Base-by-base conservation (phyloP, 2,797 vertebrate genomes). In the Rhyacichthys aspro region DNA sequence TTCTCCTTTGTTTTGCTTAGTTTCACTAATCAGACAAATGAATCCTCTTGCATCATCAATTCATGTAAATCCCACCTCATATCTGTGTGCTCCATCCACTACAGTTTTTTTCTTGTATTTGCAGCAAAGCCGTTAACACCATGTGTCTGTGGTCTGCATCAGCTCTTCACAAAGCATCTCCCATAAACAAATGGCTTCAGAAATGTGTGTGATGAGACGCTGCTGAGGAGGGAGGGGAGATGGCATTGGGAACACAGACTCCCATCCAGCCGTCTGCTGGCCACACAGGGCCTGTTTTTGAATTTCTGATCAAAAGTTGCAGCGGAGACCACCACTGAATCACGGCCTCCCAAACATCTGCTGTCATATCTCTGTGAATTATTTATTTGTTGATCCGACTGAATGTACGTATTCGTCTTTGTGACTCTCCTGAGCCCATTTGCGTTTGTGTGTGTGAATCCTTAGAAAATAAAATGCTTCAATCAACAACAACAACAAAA, bases 301-400 rank as follows among this genome's bases (percentile, higher is more conserved):
- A 87, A 86, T 89, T 82, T 72, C 80, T 89, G 88, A 90, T 90
- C 80, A 89, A 86, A 89, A 88, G 77, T 87, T 76, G 72, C 59
- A 58, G 73, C 43, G 11, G 48, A 78, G 85, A 87, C 83, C 84
- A 89, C 78, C 70, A 45, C 82, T 65, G 81, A 87, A 87, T 75
- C 85, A 75, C 69, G 75, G 86, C 83, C 85, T 87, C 82, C 74
- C 78, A 86, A 90, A 91, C 85, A 88, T 88, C 88, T 89, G 88
- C 87, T 90, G 86, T 90, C 88, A 90, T 74, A 87, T 84, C 38
- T 65, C 62, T 60, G 62, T 91, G 86, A 91, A 90, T 90, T 75
- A 89, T 90, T 88, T 83, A 90, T 88, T 79, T 90, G 87, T 89
- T 88, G 87, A 88, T 89, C 82, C 79, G 53, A 70, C 79, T 67